Conservation (phyloP, 2,113 vertebrate species). For the Haemorhous mexicanus region DNA sequence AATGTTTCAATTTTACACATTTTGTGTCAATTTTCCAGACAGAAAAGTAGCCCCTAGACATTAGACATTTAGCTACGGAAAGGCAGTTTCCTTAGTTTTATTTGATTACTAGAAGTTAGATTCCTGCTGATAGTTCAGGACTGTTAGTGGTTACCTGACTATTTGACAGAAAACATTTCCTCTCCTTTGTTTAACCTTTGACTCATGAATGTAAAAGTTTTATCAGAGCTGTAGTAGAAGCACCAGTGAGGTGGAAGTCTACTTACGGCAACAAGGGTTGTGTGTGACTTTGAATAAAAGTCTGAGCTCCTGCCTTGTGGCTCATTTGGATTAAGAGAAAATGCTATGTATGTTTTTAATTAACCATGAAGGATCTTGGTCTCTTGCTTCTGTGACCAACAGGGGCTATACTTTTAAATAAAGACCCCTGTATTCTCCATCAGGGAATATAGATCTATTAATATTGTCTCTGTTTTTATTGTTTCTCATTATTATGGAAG, state of each 20-base stretch:
- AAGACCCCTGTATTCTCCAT: neutral
- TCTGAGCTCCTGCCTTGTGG: constrained; percentile 48
- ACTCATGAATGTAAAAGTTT: constrained; percentile 84
- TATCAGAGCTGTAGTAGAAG: constrained; percentile 79
- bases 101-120: constrained; percentile 75
- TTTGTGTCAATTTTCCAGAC: constrained; percentile 78
- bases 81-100: constrained; percentile 78
- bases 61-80: constrained; percentile 72
- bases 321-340: constrained; percentile 58
- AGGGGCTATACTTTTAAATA: neutral
- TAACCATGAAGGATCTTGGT: constrained; percentile 44
- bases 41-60: constrained; percentile 74
- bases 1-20: constrained; percentile 79
- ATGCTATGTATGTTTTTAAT: constrained; percentile 40
- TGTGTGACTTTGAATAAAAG: constrained; percentile 61
- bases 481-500: neutral
- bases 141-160: constrained; percentile 80
- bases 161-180: constrained; percentile 84
- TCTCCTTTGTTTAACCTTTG: constrained; percentile 89
- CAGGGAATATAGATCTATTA: neutral
- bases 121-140: constrained; percentile 73
- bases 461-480: neutral
- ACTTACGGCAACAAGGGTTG: constrained; percentile 58
- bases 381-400: constrained; percentile 10
- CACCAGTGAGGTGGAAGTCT: constrained; percentile 76